Percentiles rank a stretch among this genome's conserved stretches.
These are phyloP conservation scores for Plecotus auritus DNA, from an alignment of 2,113 vertebrate genomes.

Conservation along the genomic window DNA sequence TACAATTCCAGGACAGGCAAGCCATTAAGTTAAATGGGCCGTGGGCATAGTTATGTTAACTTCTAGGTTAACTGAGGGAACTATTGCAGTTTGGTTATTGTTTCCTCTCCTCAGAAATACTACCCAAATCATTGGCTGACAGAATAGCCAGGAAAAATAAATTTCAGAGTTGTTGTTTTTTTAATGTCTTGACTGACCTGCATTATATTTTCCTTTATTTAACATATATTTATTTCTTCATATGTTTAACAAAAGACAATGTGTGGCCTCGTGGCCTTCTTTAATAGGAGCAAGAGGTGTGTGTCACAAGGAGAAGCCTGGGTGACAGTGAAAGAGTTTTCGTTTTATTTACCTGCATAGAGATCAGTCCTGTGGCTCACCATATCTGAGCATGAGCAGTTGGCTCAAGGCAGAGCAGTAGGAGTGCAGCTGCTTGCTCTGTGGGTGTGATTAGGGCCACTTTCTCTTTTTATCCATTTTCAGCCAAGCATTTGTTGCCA, in stretches of 20 bases:
- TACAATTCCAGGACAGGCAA: constrained; percentile 1
- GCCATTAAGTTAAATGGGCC: constrained; percentile 48
- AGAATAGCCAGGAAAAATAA: background rate
- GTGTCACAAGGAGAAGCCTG: background rate
- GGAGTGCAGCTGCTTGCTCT: background rate
- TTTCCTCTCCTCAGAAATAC: constrained; percentile 35
- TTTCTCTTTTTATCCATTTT: constrained; percentile 37
- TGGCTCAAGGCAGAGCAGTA: background rate
- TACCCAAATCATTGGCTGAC: background rate
- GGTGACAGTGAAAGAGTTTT: background rate
- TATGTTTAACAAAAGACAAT: background rate
- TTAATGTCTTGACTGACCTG: background rate
- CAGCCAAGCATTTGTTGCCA: constrained; percentile 17
- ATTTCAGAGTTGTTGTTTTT: background rate
- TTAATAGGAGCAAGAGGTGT: constrained; percentile 17
- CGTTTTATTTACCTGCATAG: background rate
- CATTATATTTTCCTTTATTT: constrained; percentile 26
- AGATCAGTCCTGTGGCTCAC: background rate
- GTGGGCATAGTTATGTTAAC: constrained; percentile 58
- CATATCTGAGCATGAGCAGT: constrained; percentile 20
- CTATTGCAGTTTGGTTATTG: constrained; percentile 28
- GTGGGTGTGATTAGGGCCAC: background rate
- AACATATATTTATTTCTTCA: background rate
- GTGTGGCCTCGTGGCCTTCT: background rate
- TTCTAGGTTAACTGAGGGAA: constrained; percentile 54